Evolutionary conservation across 2,888 invertebrate genomes (phyloP), one percentile per base, ranked within the genome.

Genomic region (Zygaena filipendulae): DNA sequence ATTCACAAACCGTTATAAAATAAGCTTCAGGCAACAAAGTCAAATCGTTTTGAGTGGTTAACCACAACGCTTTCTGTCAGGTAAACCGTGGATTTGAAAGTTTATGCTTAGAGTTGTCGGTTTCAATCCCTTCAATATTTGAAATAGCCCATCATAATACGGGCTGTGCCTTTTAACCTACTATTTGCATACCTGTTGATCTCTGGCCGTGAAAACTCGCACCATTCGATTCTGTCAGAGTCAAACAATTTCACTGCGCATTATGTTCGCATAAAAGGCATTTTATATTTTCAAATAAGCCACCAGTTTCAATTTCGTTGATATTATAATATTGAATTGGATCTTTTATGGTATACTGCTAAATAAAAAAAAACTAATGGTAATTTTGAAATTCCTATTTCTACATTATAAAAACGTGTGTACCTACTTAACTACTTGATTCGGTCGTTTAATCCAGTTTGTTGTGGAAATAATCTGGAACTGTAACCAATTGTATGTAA

Each of bases 1-100:
- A 77, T 79, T 72, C 63, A 63, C 69, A 62, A 56, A 66, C 79
- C 75, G 79, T 77, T 77, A 77, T 70, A 71, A 69, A 74, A 77
- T 74, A 70, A 71, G 63, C 69, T 71, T 47, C 39, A 63, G 62
- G 71, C 66, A 60, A 74, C 70, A 69, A 66, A 72, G 71, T 74
- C 64, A 62, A 71, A 75, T 64, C 70, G 71, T 61, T 75, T 74
- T 69, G 62, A 60, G 72, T 59, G 77, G 77, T 75, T 74, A 75
- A 71, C 77, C 75, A 49, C 77, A 69, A 41, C 46, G 54, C 57
- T 62, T 53, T 70, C 60, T 67, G 69, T 60, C 70, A 68, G 68
- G 62, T 59, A 67, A 63, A 57, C 61, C 67, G 54, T 62, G 60
- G 62, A 66, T 71, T 71, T 68, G 55, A 68, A 66, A 67, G 63